phyloP scores from a whole-genome alignment of 2,888 invertebrate genomes.

The Colostygia pectinataria region DNA sequence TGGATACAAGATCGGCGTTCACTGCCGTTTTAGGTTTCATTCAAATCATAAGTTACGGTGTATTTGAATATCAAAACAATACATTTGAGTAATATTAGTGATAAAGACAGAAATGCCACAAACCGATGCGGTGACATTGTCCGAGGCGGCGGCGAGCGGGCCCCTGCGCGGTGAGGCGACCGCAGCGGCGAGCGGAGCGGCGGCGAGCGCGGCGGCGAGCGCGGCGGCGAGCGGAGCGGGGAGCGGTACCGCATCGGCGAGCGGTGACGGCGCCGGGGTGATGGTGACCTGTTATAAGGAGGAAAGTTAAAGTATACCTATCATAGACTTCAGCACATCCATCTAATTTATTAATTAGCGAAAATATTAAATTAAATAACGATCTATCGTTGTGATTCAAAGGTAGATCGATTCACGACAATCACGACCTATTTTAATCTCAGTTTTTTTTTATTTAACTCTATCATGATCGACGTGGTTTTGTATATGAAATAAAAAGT shows the following conservation, averaged over 20 bases:
- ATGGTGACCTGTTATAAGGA: constrained; percentile 59
- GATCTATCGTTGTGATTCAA: no score
- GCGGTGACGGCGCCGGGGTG: constrained; percentile 75
- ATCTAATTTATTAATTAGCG: no score
- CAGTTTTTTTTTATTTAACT: no score
- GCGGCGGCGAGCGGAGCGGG: constrained; percentile 45
- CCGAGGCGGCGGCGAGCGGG: constrained; percentile 50
- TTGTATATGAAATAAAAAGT: not conserved
- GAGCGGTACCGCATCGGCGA: constrained; percentile 76
- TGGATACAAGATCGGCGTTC: no score
- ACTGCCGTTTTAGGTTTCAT: not conserved
- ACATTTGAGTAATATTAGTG: no score
- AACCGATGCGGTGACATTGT: constrained; percentile 64
- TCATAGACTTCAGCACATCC: no score
- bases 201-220: constrained; percentile 47
- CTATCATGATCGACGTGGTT: not conserved
- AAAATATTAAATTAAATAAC: no score
- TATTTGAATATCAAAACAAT: no score
- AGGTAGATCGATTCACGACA: no score
- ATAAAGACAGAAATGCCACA: constrained; percentile 26
- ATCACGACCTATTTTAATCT: no score
- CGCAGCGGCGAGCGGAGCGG: constrained; percentile 43
- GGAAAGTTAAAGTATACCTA: no score
- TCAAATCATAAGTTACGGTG: no score
- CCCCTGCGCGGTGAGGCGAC: constrained; percentile 50